Base-by-base conservation (phyloP, 2,797 vertebrate species). In the Parambassis ranga region DNA sequence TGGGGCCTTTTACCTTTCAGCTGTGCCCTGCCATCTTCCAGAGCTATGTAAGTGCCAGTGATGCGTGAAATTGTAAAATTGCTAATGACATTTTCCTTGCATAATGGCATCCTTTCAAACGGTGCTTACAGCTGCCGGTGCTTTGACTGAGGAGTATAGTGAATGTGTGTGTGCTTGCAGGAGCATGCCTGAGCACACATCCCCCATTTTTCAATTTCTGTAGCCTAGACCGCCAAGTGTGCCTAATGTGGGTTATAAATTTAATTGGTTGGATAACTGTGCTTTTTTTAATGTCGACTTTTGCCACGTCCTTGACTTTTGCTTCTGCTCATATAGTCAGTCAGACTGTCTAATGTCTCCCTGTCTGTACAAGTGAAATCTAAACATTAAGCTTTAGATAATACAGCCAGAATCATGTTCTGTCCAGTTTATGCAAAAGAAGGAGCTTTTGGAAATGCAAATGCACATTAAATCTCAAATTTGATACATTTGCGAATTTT, bases 21-120 rank as follows among this genome's bases (percentile, higher is more conserved):
- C 61, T 6, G 22, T 39, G 30, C 62, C 60, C 79, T 11, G 47
- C 39, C 36, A 8, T 67, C 63, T 82, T 77, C 65, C 74, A 49
- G 44, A 68, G 68, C 77, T 68, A 63, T 75, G 80, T 65, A 75
- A 23, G 59, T 19, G 6, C 55, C 86, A 69, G 39, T n/a, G 64
- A 66, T 48, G 76, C 84, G 28, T 91, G 87, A 91, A 89, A 91
- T 91, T 88, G 81, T 83, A 68, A 85, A 87, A 87, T 75, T 49
- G 66, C 78, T 87, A 86, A 87, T 82, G 84, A 83, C 76, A 75
- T 87, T 86, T 85, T 62, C 67, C 73, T 73, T 74, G 76, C 82
- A 85, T 85, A 89, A 87, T 83, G 81, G 76, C 49, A 14, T 77
- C 65, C 71, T 58, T 64, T 35, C 48, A 82, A 86, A 84, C 63